Base-by-base conservation (phyloP, 2,888 invertebrate genomes). In the Phyllotreta striolata region DNA sequence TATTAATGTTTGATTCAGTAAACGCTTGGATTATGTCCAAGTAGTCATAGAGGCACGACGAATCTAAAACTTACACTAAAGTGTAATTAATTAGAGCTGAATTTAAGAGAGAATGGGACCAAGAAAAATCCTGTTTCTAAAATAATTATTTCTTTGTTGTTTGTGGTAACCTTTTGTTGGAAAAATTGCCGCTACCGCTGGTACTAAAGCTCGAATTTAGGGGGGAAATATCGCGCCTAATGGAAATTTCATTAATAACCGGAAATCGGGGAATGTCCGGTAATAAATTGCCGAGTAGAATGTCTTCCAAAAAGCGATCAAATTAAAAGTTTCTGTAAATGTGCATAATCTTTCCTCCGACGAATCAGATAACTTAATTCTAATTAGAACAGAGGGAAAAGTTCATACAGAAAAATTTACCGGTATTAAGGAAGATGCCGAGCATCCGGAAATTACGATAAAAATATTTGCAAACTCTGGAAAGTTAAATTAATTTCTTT, bases 291-390 rank as follows among this genome's bases (percentile, higher is more conserved):
- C 37, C 1, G 51, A 37, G 8, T 12, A 37, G 12, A 51, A 37
- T 51, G 51, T 51, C 51, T 51, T 51, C 51, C 51, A 51, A 51
- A 51, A 51, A 51, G 51, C 38, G 51, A 51, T 51, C 51, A 51
- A 51, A 51, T 51, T 51, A 51, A 51, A 51, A 51, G 51, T 51
- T 51, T 51, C 51, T 51, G 37, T 51, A 51, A 51, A 51, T 51
- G 51, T 35, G 37, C 37, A 51, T 51, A 37, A 51, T 51, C 51
- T 51, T 37, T n/a, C 9, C 6, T 51, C 37, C 12, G 10, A 35
- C 37, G 10, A 51, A 51, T 51, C 37, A 35, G 51, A 51, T 51
- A 51, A 14, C 51, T 51, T 51, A 51, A 51, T 51, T 51, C 35
- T 51, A 51, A 51, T 51, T 51, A 38, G 51, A 51, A 35, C 10